Evolutionary conservation across 2,113 vertebrate species (phyloP), one percentile per base, ranked within the genome.

Genomic region (Cyprinus carpio): DNA sequence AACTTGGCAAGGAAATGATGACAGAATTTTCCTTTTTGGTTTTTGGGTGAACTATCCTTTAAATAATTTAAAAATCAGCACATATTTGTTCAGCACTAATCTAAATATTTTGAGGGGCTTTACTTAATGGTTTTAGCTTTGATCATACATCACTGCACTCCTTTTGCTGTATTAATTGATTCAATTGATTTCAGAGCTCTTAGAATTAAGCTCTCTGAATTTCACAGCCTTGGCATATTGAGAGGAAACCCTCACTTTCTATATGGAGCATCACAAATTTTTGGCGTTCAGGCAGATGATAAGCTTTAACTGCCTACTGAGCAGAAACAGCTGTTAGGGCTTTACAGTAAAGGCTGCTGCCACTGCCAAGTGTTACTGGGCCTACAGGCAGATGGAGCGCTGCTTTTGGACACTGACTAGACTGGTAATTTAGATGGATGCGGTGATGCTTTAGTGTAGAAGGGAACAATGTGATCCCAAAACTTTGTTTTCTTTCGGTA

Each of bases 271-370:
- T 69, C 3, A 4, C 27, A 49, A 23, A 18, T 8, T 86, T 82
- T 82, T 86, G 77, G 79, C 62, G 67, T 76, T 43, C 46, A 31
- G 37, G 75, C 81, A 84, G 2, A 25, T 87, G 87, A 91, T 90
- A 89, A 88, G 82, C 89, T 49, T 65, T 83, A 65, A 60, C 71
- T 87, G 81, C 81, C 12, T 81, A 31, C 72, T 89, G 85, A 91
- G 79, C 62, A 72, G 81, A 91, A 89, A 84, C 89, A 88, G 89
- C 90, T 91, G 89, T 88, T 1, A 67, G 51, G 18, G 82, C 27
- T 87, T 87, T 78, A 85, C 74, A 75, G 34, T 74, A 75, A 83
- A 82, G 65, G 67, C 71, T 84, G 77, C 84, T 88, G 65, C 60
- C 74, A 64, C 46, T 58, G 69, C 85, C 29, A 69, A 54, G 37